Conservation (phyloP, 2,113 vertebrate species). For the Sula dactylatra region DNA sequence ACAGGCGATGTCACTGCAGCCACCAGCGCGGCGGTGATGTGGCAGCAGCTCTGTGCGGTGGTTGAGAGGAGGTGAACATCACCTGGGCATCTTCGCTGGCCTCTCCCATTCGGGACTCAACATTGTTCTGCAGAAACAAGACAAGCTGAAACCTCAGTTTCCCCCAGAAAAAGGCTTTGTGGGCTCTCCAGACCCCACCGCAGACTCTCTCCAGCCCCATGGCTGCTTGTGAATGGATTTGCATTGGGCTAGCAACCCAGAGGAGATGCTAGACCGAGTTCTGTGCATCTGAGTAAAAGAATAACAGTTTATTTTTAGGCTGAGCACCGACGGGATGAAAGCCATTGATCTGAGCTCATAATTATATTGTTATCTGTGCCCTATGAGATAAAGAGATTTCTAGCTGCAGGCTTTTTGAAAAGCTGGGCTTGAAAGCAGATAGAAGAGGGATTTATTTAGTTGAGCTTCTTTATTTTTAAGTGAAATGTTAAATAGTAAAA, state of each 20-base stretch:
- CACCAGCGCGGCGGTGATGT: background rate
- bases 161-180: background rate
- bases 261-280: background rate
- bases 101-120: rapidly evolving
- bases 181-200: background rate
- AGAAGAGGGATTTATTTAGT: background rate
- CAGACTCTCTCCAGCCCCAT: background rate
- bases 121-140: rapidly evolving
- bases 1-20: background rate
- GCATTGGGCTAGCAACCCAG: background rate
- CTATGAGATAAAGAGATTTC: conserved; percentile 23
- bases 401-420: conserved; percentile 10
- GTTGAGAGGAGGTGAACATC: background rate
- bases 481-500: background rate
- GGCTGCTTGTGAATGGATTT: rapidly evolving
- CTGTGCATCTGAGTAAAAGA: background rate
- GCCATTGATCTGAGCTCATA: conserved; percentile 6
- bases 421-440: background rate
- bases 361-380: conserved; percentile 24
- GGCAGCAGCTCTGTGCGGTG: background rate
- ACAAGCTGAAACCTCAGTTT: background rate
- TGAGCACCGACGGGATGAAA: background rate
- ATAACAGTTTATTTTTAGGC: background rate
- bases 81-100: rapidly evolving
- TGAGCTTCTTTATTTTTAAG: background rate